A percentile compares a stretch with the other conserved stretches of the same genome.
Conservation (phyloP, 2,797 vertebrate species). For the Poecile montanus region DNA sequence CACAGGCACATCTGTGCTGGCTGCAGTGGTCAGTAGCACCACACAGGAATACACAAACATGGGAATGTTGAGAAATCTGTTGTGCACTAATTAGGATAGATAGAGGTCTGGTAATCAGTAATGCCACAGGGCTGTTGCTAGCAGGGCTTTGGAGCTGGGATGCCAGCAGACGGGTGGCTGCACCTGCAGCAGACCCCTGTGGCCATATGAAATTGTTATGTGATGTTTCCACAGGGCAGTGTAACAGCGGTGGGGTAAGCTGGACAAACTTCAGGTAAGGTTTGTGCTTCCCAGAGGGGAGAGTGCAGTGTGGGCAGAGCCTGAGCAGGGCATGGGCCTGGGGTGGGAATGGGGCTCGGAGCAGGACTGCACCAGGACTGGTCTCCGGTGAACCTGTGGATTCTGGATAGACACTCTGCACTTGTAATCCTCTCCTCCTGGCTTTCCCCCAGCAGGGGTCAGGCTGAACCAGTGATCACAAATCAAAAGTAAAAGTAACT, state of each 20-base stretch:
- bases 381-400: too few species aligned
- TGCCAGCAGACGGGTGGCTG: not conserved
- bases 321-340: not conserved
- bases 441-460: constrained; percentile 59
- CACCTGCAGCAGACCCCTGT: not conserved
- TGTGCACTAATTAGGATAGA: not conserved
- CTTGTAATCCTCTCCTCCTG: not conserved
- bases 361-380: fast-evolving
- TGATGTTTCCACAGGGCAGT: fast-evolving
- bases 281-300: not conserved
- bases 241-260: not conserved
- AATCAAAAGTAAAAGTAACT: not conserved
- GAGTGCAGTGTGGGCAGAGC: not conserved
- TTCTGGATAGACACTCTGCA: fast-evolving
- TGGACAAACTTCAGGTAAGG: not conserved
- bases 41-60: not conserved
- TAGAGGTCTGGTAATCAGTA: not conserved
- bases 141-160: not conserved
- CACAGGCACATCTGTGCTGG: fast-evolving
- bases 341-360: not conserved
- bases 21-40: fast-evolving
- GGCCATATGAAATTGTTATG: fast-evolving
- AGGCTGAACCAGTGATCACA: constrained; percentile 18
- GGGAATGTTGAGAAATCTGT: not conserved
- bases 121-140: not conserved